Base-by-base conservation (phyloP, 2,888 invertebrate species). In the Steromphala cineraria region DNA sequence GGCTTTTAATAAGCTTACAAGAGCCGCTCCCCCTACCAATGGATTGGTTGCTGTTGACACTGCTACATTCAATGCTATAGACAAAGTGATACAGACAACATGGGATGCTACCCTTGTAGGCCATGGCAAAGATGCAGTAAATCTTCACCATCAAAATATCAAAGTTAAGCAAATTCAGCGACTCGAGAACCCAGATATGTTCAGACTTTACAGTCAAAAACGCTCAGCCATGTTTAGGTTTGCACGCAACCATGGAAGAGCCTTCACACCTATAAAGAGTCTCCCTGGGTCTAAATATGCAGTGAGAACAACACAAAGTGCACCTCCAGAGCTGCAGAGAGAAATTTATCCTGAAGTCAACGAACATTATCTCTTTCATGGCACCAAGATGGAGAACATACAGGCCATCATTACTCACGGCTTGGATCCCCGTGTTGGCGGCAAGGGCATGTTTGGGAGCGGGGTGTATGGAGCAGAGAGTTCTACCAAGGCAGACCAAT, bases 401-500 rank as follows among this genome's bases (percentile, higher is more conserved):
- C 75, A 86, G 5, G 84, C 80, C 2, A 89, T 90, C 8, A 75
- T 83, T 19, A 67, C 83, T 7, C 81, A 84, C 19, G 90, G 90
- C 0, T 74, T 88, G 7, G 90, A 90, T 52, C 55, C 75, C 7
- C 84, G 87, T 15, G 79, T 84, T 7, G 82, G 85, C 7, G 86
- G 80, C 53, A 81, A 81, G 1, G 85, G 83, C 17, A 87, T 89
- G 87, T 87, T 89, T 81, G 90, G 90, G 2, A 28, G 75, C 53
- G 90, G 89, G 0, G 80, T 89, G 62, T 90, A 90, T 79, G 85
- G 86, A 15, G 88, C 89, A 0, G 90, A 90, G 78, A 86, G 84
- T 75, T 83, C 89, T 13, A 88, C 87, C 24, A 90, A 90, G 81
- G 87, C 89, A n/a, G 89, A 90, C 75, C 89, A 90, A 67, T 88